Conservation (phyloP, 2,113 vertebrate genomes). For the Bos javanicus region DNA sequence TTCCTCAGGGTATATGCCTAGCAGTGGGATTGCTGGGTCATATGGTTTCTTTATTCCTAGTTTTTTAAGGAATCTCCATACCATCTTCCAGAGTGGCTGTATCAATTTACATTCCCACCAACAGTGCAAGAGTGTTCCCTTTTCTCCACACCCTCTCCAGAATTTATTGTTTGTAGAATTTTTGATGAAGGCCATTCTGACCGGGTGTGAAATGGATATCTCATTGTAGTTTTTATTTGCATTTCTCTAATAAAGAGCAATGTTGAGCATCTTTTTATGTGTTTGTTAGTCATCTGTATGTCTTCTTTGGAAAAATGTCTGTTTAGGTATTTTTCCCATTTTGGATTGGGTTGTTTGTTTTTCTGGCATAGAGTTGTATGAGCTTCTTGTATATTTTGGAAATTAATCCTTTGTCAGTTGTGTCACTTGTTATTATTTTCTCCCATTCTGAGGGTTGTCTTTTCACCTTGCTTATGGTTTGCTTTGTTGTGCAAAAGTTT, state of each 20-base stretch:
- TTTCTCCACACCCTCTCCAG: background rate
- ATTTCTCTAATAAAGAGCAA: background rate
- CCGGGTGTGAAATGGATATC: accelerated
- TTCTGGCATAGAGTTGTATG: background rate
- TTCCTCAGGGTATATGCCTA: background rate
- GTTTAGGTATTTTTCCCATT: background rate
- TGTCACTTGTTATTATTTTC: background rate
- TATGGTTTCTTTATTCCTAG: background rate
- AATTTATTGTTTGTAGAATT: background rate
- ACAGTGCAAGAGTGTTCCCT: background rate
- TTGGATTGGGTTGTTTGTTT: background rate
- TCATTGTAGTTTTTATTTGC: background rate
- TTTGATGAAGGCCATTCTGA: background rate
- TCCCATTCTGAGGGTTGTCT: background rate
- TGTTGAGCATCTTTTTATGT: background rate
- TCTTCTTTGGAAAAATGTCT: background rate
- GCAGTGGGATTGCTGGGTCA: background rate
- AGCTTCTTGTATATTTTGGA: background rate
- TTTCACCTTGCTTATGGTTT: background rate
- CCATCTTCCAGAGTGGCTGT: accelerated
- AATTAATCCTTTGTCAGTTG: background rate
- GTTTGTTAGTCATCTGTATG: background rate
- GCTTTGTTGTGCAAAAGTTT: background rate
- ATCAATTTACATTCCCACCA: background rate
- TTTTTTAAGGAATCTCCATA: background rate